Percentiles rank a stretch among this genome's conserved stretches.
phyloP scores from a whole-genome alignment of 2,113 vertebrate species.

The Copsychus sechellarum region DNA sequence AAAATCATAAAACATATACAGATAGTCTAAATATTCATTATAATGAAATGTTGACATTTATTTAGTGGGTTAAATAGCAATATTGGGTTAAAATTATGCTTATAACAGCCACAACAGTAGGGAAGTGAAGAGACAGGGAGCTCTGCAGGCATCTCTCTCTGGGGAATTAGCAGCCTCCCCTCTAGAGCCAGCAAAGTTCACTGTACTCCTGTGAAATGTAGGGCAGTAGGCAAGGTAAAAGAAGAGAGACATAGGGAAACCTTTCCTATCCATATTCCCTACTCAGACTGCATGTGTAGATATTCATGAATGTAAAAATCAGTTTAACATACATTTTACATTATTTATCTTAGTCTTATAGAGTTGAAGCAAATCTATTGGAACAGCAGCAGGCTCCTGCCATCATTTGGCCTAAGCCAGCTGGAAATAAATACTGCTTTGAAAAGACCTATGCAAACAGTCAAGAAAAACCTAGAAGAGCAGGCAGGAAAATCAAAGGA shows the following conservation, averaged over 20 bases:
- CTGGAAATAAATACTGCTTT: not conserved
- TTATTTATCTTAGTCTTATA: not conserved
- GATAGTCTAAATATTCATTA: not conserved
- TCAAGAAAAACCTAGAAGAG: not conserved
- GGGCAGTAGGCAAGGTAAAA: not conserved
- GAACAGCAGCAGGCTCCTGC: not conserved
- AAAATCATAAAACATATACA: not conserved
- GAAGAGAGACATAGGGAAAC: not conserved
- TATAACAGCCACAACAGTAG: not conserved
- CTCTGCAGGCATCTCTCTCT: not conserved
- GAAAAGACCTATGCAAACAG: not conserved
- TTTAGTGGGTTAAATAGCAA: not conserved
- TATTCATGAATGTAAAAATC: not conserved
- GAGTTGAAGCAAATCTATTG: not conserved
- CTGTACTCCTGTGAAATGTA: not conserved
- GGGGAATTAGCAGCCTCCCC: not conserved
- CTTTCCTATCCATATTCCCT: not conserved
- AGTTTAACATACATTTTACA: not conserved
- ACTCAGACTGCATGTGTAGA: not conserved
- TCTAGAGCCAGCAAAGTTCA: not conserved
- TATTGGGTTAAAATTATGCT: not conserved
- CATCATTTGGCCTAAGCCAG: not conserved
- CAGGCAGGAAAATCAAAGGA: not conserved
- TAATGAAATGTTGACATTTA: not conserved
- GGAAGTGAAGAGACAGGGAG: not conserved